A percentile compares a stretch with the other conserved stretches of the same genome.
Conservation (phyloP, 2,888 invertebrate species). For the Zygogramma bicolorata region DNA sequence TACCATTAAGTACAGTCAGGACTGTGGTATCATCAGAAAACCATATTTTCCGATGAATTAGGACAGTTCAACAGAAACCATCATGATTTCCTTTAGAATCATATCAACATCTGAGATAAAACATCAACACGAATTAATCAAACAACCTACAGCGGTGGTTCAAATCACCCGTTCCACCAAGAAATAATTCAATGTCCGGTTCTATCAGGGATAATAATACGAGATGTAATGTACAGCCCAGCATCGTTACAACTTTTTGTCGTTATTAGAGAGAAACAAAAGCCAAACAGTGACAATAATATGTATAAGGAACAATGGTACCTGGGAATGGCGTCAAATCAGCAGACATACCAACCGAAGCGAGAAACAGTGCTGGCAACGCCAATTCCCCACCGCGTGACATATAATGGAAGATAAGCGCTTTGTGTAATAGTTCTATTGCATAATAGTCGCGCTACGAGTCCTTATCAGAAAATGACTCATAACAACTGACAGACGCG, state of each 20-base stretch:
- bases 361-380: constrained; percentile 60
- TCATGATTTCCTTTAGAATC: too few species aligned
- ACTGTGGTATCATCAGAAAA: too few species aligned
- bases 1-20: too few species aligned
- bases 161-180: too few species aligned
- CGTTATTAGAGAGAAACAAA: constrained; percentile 47
- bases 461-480: constrained; percentile 80
- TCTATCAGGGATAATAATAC: constrained; percentile 36
- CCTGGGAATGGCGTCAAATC: constrained; percentile 59
- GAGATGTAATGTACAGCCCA: constrained; percentile 23
- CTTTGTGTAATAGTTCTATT: constrained; percentile 69
- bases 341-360: constrained; percentile 32
- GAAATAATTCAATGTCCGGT: constrained; percentile 42
- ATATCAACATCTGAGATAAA: too few species aligned
- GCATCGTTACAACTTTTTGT: constrained; percentile 47
- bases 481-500: constrained; percentile 74
- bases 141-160: too few species aligned
- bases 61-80: too few species aligned
- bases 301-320: constrained; percentile 54
- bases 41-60: too few species aligned
- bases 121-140: too few species aligned
- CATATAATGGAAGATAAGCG: constrained; percentile 68
- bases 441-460: constrained; percentile 67
- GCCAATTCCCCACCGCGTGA: constrained; percentile 67
- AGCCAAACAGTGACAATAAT: constrained; percentile 46